Conservation (phyloP, 2,888 invertebrate genomes). For the Notodonta ziczac region DNA sequence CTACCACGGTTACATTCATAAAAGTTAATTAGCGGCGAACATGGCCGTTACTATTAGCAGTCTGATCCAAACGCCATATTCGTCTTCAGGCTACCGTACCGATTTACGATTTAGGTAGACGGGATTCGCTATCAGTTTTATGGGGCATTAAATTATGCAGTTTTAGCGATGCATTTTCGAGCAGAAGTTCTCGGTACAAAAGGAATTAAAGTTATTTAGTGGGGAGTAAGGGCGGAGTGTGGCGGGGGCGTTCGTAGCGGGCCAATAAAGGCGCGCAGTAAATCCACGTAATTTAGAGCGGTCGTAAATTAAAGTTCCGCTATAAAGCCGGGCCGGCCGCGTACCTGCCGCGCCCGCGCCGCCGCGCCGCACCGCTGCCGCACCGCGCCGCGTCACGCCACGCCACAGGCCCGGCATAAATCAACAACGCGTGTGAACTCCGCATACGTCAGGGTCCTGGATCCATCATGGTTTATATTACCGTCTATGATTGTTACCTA, state of each 20-base stretch:
- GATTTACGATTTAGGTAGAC: slow-evolving; percentile 37
- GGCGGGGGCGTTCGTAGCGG: slow-evolving; percentile 67
- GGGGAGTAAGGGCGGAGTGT: slow-evolving; percentile 56
- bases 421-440: slow-evolving; percentile 65
- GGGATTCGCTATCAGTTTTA: slow-evolving; percentile 58
- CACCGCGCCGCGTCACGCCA: slow-evolving; percentile 50
- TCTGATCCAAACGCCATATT: slow-evolving; percentile 31
- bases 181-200: slow-evolving; percentile 57
- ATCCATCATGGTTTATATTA: not conserved
- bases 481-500: not conserved
- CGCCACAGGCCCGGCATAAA: slow-evolving; percentile 52
- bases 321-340: slow-evolving; percentile 73
- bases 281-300: slow-evolving; percentile 84
- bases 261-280: slow-evolving; percentile 83
- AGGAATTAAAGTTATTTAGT: slow-evolving; percentile 41
- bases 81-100: slow-evolving; percentile 34
- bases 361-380: slow-evolving; percentile 34
- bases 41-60: slow-evolving; percentile 35
- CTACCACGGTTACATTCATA: slow-evolving; percentile 28
- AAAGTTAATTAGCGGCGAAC: slow-evolving; percentile 39
- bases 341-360: slow-evolving; percentile 73
- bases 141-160: slow-evolving; percentile 60
- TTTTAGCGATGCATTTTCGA: slow-evolving; percentile 58
- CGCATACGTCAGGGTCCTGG: slow-evolving; percentile 48
- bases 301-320: slow-evolving; percentile 82